Evolutionary conservation across 2,113 vertebrate genomes (phyloP), one percentile per base, ranked within the genome.

Genomic region (Numida meleagris): DNA sequence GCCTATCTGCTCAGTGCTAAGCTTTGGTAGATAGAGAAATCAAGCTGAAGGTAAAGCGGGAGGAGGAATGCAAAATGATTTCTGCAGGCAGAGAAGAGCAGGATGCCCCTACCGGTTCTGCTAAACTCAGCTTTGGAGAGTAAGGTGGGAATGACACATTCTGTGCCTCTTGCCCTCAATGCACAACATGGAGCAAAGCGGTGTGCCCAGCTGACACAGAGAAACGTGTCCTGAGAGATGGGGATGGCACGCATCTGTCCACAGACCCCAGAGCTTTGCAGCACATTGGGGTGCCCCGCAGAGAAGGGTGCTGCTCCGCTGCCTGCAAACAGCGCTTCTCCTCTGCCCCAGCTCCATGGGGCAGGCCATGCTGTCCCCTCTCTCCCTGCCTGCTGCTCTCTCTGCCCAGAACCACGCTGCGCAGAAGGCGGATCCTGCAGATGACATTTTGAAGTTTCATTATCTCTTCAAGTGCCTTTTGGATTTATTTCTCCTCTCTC

Each of bases 21-120:
- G 82, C 51, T 93, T 57, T 34, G 51, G 57, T 50, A 88, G 82
- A 94, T 63, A 89, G 48, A 93, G 82, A 93, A 95, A 88, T 93
- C 79, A 95, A 90, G 48, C 1, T 1, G 73, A 91, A 95, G 79
- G 61, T 86, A 86, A 86, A 94, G 76, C 68, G 67, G 68, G 51
- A 20, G 4, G 88, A 91, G 13, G 33, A 42, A 65, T 68, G 61
- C 42, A 42, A 95, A 95, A 91, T 42, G 23, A 81, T 83, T 94
- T 81, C 85, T 91, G 65, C 59, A 88, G 89, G 82, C 75, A 89
- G 40, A 70, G 74, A 51, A 62, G 58, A 91, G 50, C 45, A 91
- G 48, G 25, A 34, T 53, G 8, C 36, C 59, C 43, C 46, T 77
- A 27, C 14, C 36, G 68, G 50, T 31, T 36, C 34, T 82, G 76